phyloP scores from a whole-genome alignment of 2,113 vertebrate species.

The Microtus montanus region DNA sequence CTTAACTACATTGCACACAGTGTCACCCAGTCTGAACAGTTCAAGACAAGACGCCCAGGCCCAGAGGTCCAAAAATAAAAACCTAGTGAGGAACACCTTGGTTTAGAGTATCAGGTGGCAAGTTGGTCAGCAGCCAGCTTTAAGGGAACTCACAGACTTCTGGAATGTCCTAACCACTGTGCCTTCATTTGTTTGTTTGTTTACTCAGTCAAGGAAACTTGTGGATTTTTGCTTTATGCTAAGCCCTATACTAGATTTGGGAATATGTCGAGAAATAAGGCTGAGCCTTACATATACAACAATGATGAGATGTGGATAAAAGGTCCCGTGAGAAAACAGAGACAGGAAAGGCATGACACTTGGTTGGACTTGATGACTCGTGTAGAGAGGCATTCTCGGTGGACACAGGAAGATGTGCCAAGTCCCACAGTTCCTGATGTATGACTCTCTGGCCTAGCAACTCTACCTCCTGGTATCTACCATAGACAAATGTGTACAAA shows the following conservation, averaged over 20 bases:
- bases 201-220: slow-evolving; percentile 47
- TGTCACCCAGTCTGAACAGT: background rate
- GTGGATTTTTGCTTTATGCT: background rate
- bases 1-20: too few relatives aligned
- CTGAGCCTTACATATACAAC: background rate
- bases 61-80: background rate
- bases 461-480: background rate
- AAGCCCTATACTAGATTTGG: background rate
- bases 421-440: background rate
- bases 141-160: slow-evolving; percentile 12
- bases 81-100: background rate
- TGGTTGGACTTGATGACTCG: slow-evolving; percentile 28
- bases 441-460: slow-evolving; percentile 13
- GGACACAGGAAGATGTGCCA: background rate
- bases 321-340: background rate
- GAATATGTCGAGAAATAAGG: slow-evolving; percentile 5
- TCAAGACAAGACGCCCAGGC: background rate
- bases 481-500: background rate
- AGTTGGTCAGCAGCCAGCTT: background rate
- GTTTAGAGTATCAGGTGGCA: background rate
- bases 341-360: background rate
- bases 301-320: background rate
- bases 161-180: slow-evolving; percentile 52
- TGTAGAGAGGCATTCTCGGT: background rate
- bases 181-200: slow-evolving; percentile 57